Base-by-base conservation (phyloP, 1,140 invertebrate genomes). In the Orussus abietinus region DNA sequence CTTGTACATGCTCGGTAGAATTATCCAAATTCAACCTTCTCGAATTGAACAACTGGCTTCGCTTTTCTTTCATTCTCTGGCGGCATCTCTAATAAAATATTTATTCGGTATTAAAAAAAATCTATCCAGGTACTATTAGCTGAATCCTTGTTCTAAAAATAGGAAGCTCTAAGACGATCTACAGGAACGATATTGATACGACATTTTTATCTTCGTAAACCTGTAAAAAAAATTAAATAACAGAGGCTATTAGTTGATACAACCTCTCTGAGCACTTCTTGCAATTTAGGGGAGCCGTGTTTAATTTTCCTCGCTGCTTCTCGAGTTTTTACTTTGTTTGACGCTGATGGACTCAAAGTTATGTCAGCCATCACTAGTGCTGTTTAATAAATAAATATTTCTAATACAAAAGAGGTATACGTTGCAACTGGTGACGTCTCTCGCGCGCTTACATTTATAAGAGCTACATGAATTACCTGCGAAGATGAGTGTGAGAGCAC, bases 241-340 rank as follows among this genome's bases (percentile, higher is more conserved):
- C 38, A 35, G n/a, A 34, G 11, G 3, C 15, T 42, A 20, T 38
- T 38, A 12, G 25, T 9, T 29, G 26, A 40, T 29, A 38, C 57
- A 71, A 74, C 73, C 67, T 73, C 47, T 58, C 73, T 49, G 3
- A 74, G 33, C 20, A 66, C 42, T 36, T 74, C 62, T 36, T 62
- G 59, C 7, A 72, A 49, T 43, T 71, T 66, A 2, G 69, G 70
- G 3, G 69, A 71, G 3, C 64, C 69, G 30, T 66, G 40, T 54
- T 50, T 70, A 0, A 69, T 51, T 60, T 59, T 72, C 21, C 63
- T 55, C 0, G 31, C 57, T 4, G 47, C 45, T 20, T 66, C 62
- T 30, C 50, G 53, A 22, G 38, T 64, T 36, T 53, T 72, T 4
- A 63, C 26, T 56, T 64, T 67, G 2, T 31, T 5, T 5, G 30